Evolutionary conservation across 2,113 vertebrate species (phyloP).

Genomic region (Dasypus novemcinctus): DNA sequence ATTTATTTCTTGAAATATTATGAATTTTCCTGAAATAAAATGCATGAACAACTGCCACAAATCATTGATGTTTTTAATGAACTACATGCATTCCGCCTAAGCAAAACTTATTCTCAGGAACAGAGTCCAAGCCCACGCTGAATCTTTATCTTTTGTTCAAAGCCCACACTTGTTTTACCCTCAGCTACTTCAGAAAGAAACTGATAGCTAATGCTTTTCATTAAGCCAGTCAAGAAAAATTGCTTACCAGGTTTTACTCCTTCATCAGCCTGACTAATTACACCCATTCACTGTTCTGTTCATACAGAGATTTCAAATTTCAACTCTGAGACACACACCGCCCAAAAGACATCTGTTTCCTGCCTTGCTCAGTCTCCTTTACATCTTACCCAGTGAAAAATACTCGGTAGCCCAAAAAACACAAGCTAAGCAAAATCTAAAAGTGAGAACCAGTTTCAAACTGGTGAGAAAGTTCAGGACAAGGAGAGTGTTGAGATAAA

Average conservation of each 20-base stretch:
- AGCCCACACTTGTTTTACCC: slow-evolving; percentile 60
- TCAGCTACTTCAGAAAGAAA: slow-evolving; percentile 52
- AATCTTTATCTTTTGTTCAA: slow-evolving; percentile 70
- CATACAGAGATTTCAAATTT: slow-evolving; percentile 63
- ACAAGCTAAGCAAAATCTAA: slow-evolving; percentile 44
- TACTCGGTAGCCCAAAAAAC: background rate
- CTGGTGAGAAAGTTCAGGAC: background rate
- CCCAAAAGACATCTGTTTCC: slow-evolving; percentile 70
- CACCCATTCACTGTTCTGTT: slow-evolving; percentile 71
- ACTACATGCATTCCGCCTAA: background rate
- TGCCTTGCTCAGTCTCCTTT: slow-evolving; percentile 47
- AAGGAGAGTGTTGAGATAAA: slow-evolving; percentile 31
- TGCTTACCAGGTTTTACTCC: slow-evolving; percentile 72
- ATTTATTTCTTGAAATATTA: slow-evolving; percentile 35
- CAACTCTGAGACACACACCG: slow-evolving; percentile 55
- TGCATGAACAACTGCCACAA: background rate
- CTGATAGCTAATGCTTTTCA: slow-evolving; percentile 70
- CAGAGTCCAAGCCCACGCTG: slow-evolving; percentile 23
- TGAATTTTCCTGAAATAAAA: slow-evolving; percentile 42
- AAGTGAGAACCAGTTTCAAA: background rate
- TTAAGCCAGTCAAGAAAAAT: slow-evolving; percentile 66
- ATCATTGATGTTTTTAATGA: background rate
- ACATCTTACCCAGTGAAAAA: slow-evolving; percentile 36
- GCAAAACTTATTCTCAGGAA: slow-evolving; percentile 57
- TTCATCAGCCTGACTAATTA: slow-evolving; percentile 74